Evolutionary conservation across 2,888 invertebrate species (phyloP), one percentile per base, ranked within the genome.

Genomic region (Phymatocera aterrima): DNA sequence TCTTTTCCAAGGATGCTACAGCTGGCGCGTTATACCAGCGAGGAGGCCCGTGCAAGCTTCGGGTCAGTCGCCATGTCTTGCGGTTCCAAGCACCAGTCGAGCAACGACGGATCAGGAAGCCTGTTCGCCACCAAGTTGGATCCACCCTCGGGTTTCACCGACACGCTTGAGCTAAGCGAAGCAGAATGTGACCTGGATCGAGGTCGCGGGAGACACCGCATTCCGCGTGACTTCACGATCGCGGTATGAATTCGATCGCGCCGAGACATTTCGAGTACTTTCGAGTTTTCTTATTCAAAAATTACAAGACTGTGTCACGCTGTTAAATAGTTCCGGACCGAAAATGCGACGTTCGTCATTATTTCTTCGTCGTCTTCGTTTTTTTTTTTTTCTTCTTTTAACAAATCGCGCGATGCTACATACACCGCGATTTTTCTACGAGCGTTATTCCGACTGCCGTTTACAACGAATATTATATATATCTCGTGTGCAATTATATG

Each of bases 71-170:
- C 87, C 87, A 87, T 89, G 89, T 82, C 85, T 89, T 85, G 89
- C 87, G 86, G 88, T 89, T 82, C 89, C 90, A 89, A 89, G 90
- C 87, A 90, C 90, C 90, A 90, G 90, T 85, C 89, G 90, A 81
- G 88, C 88, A 84, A 82, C 84, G 89, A 90, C 87, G 90, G 90
- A 90, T 87, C 89, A 87, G 88, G 90, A 88, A 87, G 84, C 87
- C 81, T 90, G 90, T 90, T 90, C 90, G 83, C 90, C 90, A 88
- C 90, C 90, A 90, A 90, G 85, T 83, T 90, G 89, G 91, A 97
- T 92, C 97, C 96, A 87, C 96, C 97, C 87, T 94, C 95, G 87
- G 94, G 96, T 83, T 97, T 97, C 93, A 96, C 96, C 85, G 97
- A 97, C 92, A 85, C 90, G 88, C 87, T 90, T 90, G 91, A 91